A percentile compares a stretch with the other conserved stretches of the same genome.
These are phyloP conservation scores for Epizoanthus fatuus DNA, from an alignment of 92 coral and sea anemone species.

Conservation along the genomic window DNA sequence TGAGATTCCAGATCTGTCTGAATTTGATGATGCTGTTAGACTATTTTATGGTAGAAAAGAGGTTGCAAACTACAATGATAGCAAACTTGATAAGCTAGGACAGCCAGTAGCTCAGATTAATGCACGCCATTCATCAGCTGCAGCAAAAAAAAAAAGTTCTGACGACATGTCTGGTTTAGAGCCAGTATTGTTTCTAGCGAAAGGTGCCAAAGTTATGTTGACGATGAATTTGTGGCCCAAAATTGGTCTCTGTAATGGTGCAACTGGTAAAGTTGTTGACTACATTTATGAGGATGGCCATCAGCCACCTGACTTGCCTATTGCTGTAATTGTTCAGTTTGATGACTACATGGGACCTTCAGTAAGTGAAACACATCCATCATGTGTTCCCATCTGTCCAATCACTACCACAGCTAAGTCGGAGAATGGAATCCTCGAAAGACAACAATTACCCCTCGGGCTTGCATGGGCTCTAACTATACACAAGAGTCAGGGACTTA, in stretches of 20 bases:
- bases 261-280: background rate
- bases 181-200: too few species aligned
- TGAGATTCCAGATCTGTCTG: too few species aligned
- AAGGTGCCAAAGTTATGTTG: too few species aligned
- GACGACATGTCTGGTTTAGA: too few species aligned
- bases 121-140: too few species aligned
- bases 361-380: slow-evolving; percentile 8
- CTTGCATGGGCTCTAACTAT: slow-evolving; percentile 30
- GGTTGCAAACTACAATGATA: too few species aligned
- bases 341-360: slow-evolving; percentile 44
- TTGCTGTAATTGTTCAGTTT: slow-evolving; percentile 34
- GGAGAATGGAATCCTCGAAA: slow-evolving; percentile 24
- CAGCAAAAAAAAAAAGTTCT: too few species aligned
- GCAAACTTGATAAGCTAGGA: too few species aligned
- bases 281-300: slow-evolving; percentile 24
- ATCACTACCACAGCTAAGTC: slow-evolving; percentile 30
- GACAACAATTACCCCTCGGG: slow-evolving; percentile 23
- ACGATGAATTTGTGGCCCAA: background rate
- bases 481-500: slow-evolving; percentile 19
- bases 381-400: slow-evolving; percentile 22
- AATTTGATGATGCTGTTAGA: too few species aligned
- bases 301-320: slow-evolving; percentile 36
- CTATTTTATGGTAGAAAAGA: too few species aligned
- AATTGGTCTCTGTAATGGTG: slow-evolving; percentile 2
- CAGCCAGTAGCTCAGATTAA: too few species aligned